A percentile compares a stretch with the other conserved stretches of the same genome.
Conservation (phyloP, 2,888 invertebrate species). For the Abscondita cerata region DNA sequence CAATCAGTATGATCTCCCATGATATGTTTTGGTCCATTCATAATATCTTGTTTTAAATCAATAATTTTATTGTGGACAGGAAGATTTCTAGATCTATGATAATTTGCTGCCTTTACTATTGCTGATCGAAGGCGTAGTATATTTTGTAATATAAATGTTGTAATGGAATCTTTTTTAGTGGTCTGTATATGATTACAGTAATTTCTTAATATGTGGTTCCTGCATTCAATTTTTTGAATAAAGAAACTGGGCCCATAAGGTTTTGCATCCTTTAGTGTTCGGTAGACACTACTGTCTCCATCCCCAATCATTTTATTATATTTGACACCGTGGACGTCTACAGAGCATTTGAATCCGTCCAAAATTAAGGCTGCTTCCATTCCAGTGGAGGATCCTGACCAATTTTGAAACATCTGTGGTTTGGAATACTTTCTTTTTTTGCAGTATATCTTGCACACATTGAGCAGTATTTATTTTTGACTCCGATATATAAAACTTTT, state of each 20-base stretch:
- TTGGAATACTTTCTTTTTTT: neutral
- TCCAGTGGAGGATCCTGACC: conserved; percentile 12
- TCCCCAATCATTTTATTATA: conserved; percentile 20
- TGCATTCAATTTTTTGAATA: conserved; percentile 25
- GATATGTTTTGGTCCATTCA: no score
- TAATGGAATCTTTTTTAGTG: no score
- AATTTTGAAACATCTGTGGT: conserved; percentile 22
- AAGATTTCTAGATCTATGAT: no score
- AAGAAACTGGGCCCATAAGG: conserved; percentile 11
- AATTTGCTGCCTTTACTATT: no score
- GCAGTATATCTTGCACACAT: conserved; percentile 9
- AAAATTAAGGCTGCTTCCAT: conserved; percentile 19
- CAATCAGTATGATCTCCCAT: no score
- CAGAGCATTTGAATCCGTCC: neutral
- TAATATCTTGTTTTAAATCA: neutral
- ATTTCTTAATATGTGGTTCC: conserved; percentile 19
- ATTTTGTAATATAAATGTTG: no score
- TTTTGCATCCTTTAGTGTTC: neutral
- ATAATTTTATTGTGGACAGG: neutral
- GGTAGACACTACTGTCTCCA: conserved; percentile 14
- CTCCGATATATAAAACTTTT: conserved; percentile 9
- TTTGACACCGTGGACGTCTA: conserved; percentile 14
- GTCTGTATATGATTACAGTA: conserved; percentile 2
- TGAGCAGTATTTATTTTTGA: conserved; percentile 24
- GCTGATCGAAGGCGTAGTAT: neutral